These are phyloP conservation scores for Clusia tigrina DNA, from an alignment of 2,888 invertebrate genomes.

Conservation along the genomic window DNA sequence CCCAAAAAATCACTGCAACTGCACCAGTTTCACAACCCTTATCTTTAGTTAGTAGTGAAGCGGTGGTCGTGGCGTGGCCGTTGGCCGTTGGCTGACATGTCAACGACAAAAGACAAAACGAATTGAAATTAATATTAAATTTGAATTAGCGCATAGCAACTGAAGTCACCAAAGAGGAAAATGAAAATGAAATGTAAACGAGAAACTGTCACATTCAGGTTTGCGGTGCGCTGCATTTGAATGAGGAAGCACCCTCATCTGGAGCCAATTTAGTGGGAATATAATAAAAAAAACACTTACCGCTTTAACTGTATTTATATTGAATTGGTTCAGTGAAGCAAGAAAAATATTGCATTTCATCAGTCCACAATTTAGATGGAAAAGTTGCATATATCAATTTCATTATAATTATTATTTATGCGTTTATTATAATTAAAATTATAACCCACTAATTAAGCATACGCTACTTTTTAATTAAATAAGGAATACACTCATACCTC, in stretches of 20 bases:
- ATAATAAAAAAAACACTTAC: background rate
- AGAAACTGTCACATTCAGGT: conserved; percentile 24
- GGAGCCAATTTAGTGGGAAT: too few relatives aligned
- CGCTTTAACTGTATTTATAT: too few relatives aligned
- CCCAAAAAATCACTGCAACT: conserved; percentile 2
- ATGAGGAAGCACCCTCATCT: too few relatives aligned
- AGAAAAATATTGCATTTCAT: background rate
- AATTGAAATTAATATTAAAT: conserved; percentile 50
- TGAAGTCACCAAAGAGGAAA: background rate
- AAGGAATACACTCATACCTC: too few relatives aligned
- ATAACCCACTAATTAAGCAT: too few relatives aligned
- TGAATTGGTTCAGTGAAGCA: too few relatives aligned
- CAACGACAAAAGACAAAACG: conserved; percentile 34
- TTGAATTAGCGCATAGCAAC: conserved; percentile 41
- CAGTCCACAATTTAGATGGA: too few relatives aligned
- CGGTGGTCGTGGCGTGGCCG: background rate
- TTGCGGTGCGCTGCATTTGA: background rate
- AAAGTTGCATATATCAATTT: too few relatives aligned
- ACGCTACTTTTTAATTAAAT: too few relatives aligned
- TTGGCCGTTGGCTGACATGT: conserved; percentile 34
- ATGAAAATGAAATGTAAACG: conserved; percentile 8
- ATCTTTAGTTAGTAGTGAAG: too few relatives aligned
- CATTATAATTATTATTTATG: too few relatives aligned
- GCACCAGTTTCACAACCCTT: background rate
- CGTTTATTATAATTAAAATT: too few relatives aligned